Conservation (phyloP, 2,113 vertebrate species). For the Egretta garzetta region DNA sequence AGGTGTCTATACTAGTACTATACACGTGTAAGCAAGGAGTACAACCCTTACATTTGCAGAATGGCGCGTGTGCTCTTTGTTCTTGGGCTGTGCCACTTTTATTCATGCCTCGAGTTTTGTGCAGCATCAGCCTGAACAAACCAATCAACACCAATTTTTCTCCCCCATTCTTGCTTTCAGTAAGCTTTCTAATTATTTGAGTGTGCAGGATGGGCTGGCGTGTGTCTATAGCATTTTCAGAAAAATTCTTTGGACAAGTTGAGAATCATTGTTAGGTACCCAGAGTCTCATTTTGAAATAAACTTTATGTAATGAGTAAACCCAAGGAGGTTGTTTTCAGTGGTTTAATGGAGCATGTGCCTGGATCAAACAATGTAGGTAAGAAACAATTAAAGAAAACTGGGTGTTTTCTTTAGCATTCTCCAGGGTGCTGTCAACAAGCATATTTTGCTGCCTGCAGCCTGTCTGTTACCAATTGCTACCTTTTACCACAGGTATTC, state of each 20-base stretch:
- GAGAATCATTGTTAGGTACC: background rate
- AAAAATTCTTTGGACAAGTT: background rate
- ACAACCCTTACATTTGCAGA: background rate
- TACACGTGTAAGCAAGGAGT: background rate
- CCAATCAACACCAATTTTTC: background rate
- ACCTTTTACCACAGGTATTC: background rate
- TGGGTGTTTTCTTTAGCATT: background rate
- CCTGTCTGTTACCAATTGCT: background rate
- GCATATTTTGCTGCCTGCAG: background rate
- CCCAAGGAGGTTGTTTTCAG: background rate
- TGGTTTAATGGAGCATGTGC: background rate
- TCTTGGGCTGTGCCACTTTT: background rate
- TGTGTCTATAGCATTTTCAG: rapidly evolving
- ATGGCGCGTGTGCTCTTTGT: rapidly evolving
- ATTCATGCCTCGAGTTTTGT: background rate
- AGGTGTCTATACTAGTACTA: background rate
- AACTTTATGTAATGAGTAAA: background rate
- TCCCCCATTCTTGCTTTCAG: background rate
- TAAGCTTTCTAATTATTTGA: background rate
- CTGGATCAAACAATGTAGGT: background rate
- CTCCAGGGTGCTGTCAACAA: background rate
- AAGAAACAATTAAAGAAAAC: constrained; percentile 27
- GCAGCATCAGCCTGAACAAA: background rate
- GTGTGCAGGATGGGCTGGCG: background rate
- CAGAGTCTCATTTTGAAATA: background rate